phyloP scores from a whole-genome alignment of 2,113 vertebrate genomes.

The Jaculus jaculus region DNA sequence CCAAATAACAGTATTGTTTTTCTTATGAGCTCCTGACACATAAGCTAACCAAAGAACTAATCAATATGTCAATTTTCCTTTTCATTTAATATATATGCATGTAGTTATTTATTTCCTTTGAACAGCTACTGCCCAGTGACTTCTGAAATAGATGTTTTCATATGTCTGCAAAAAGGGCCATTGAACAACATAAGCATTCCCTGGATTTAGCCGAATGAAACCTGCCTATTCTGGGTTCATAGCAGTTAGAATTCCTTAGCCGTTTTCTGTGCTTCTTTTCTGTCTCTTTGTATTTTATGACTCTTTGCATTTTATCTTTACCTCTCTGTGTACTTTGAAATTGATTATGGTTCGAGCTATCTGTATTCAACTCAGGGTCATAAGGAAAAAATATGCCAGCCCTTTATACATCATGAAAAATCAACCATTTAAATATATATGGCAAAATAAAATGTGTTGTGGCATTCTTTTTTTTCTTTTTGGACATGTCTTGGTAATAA shows the following conservation, averaged over 20 bases:
- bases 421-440: slow-evolving; percentile 74
- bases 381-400: slow-evolving; percentile 40
- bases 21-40: background rate
- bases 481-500: slow-evolving; percentile 40
- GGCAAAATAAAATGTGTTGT: slow-evolving; percentile 69
- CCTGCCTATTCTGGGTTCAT: slow-evolving; percentile 62
- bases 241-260: slow-evolving; percentile 56
- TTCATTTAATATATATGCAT: slow-evolving; percentile 57
- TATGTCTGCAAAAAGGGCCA: slow-evolving; percentile 71
- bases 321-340: slow-evolving; percentile 61
- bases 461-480: slow-evolving; percentile 65
- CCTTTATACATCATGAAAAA: slow-evolving; percentile 59
- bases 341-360: slow-evolving; percentile 68
- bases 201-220: slow-evolving; percentile 54
- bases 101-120: slow-evolving; percentile 70
- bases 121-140: slow-evolving; percentile 69
- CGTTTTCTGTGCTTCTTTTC: slow-evolving; percentile 54
- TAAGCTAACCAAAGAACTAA: slow-evolving; percentile 24
- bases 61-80: slow-evolving; percentile 44
- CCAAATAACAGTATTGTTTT: background rate
- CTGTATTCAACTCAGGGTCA: slow-evolving; percentile 58
- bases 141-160: slow-evolving; percentile 64
- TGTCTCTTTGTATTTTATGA: slow-evolving; percentile 77
- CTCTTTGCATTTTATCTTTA: slow-evolving; percentile 24
- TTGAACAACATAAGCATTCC: slow-evolving; percentile 63